These are phyloP conservation scores for Scaptomyza hsui DNA, from an alignment of 1,140 invertebrate species.

Conservation along the genomic window DNA sequence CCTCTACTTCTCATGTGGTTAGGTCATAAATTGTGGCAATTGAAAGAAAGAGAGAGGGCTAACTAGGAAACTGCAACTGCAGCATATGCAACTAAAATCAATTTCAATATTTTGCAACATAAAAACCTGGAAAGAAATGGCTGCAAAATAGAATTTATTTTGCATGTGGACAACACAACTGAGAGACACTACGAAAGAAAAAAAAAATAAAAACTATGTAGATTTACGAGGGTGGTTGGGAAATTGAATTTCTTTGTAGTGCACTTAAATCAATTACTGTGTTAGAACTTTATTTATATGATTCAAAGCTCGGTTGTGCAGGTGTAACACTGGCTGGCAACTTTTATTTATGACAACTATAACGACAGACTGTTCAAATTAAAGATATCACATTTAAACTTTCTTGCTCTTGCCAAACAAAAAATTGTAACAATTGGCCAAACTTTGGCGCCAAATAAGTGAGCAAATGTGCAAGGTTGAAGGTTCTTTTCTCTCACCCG, in stretches of 20 bases:
- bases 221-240: constrained; percentile 35
- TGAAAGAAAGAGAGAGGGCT: constrained; percentile 1
- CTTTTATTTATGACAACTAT: constrained; percentile 55
- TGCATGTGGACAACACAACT: constrained; percentile 29
- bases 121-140: constrained; percentile 61
- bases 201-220: constrained; percentile 1
- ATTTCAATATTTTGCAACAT: constrained; percentile 75
- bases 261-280: constrained; percentile 62
- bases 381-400: constrained; percentile 66
- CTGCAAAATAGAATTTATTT: constrained; percentile 71
- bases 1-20: constrained; percentile 21
- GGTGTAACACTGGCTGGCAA: constrained; percentile 23
- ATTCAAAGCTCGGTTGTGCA: constrained; percentile 10
- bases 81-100: constrained; percentile 71
- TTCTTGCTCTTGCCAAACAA: constrained; percentile 26
- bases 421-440: constrained; percentile 58
- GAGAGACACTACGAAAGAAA: neutral
- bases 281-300: constrained; percentile 24
- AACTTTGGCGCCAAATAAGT: constrained; percentile 73
- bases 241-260: constrained; percentile 66
- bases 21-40: constrained; percentile 60
- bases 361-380: constrained; percentile 49
- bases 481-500: constrained; percentile 28
- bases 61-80: constrained; percentile 16
- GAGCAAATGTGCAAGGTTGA: constrained; percentile 38